Conservation (phyloP, 1,140 invertebrate species). For the Lepidurus apus region DNA sequence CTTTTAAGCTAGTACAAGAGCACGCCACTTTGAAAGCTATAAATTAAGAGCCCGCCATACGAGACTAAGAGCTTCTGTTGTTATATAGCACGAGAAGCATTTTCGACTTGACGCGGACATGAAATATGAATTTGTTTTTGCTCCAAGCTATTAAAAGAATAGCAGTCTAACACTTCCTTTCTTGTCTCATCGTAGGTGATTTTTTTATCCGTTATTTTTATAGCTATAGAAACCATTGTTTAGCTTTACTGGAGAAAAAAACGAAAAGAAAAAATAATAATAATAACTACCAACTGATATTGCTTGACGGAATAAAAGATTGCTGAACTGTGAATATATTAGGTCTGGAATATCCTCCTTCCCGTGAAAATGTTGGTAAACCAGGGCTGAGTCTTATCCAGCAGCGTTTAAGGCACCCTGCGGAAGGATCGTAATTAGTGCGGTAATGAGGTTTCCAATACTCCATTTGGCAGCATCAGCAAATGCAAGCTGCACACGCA, state of each 20-base stretch:
- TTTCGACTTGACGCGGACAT: slow-evolving; percentile 8
- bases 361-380: not conserved
- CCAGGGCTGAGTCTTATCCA: not conserved
- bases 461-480: slow-evolving; percentile 1
- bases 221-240: not conserved
- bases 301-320: not conserved
- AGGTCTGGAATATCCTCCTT: not conserved
- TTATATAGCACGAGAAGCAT: not conserved
- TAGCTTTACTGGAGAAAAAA: not conserved
- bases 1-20: not conserved
- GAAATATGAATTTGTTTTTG: slow-evolving; percentile 20
- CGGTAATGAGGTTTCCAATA: slow-evolving; percentile 15
- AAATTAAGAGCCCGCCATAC: slow-evolving; percentile 14
- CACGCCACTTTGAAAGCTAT: not conserved
- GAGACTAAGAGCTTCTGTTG: slow-evolving; percentile 18
- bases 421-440: not conserved
- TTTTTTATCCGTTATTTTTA: not conserved
- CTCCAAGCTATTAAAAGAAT: not conserved
- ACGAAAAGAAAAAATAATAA: not conserved
- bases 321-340: not conserved
- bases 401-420: not conserved
- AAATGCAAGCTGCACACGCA: slow-evolving; percentile 20
- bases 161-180: not conserved
- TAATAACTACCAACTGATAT: not conserved
- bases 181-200: not conserved